Base-by-base conservation (phyloP, 2,113 vertebrate species). In the Sebastes schlegelii region DNA sequence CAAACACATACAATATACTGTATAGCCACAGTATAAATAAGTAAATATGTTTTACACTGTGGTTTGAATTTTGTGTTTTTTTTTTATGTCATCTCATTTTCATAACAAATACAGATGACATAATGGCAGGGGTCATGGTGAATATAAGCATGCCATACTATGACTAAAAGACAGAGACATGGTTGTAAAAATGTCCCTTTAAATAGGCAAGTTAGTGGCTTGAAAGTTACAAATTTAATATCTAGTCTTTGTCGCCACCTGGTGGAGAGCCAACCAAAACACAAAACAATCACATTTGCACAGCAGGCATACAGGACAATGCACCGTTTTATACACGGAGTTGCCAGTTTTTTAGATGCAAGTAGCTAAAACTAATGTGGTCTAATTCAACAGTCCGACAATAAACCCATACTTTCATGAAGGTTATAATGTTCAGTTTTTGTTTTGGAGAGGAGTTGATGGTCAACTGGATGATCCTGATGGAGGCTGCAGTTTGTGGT, bases 221-320 rank as follows among this genome's bases (percentile, higher is more conserved):
- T 11, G 4, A 5, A 79, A 1, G 11, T 51, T 14, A 26, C 3
- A 40, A 16, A 40, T 70, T 60, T 17, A 46, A 71, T 11, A 63
- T n/a, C 51, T 42, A 43, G 13, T 5, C 2, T 77, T 55, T 92
- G 55, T 87, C 71, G 60, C 94, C 93, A 92, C 87, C 94, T 92
- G 86, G 91, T 91, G 94, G 86, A 26, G 4, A 77, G 5, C 0
- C 0, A 0, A 51, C 6, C 14, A 23, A 49, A 52, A 11, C 49
- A 80, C 12, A 5, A 9, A 8, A 34, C 2, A 43, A 13, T 17
- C 4, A 16, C 16, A 9, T 19, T 12, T 49, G 10, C n/a, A 72
- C 5, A 4, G 51, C 14, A 16, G 54, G 17, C 12, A 6, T 13
- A 45, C 4, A 34, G 12, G 4, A 2, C 48, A 45, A 23, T 43